Evolutionary conservation across 2,797 vertebrate genomes (phyloP).

Genomic region (Lepilemur ruficaudatus): DNA sequence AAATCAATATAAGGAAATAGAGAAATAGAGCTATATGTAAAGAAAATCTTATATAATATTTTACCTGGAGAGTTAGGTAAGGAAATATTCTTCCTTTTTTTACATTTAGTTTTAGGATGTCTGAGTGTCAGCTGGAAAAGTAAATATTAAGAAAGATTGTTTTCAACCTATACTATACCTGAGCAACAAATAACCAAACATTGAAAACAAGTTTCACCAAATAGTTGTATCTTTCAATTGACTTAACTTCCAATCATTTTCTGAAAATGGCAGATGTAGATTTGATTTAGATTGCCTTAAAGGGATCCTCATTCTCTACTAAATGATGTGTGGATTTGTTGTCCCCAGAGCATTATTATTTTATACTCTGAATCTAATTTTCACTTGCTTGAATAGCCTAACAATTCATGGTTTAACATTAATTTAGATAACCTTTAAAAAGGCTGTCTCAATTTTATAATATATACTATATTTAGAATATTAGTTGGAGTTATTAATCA

Average conservation of each 20-base stretch:
- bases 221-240: constrained; percentile 55
- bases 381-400: constrained; percentile 73
- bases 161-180: constrained; percentile 58
- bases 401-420: constrained; percentile 58
- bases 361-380: constrained; percentile 75
- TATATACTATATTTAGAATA: not conserved
- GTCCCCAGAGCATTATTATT: constrained; percentile 74
- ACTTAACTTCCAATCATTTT: constrained; percentile 71
- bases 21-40: not conserved
- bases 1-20: not conserved
- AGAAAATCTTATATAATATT: not conserved
- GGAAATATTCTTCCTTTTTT: not conserved
- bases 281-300: constrained; percentile 69
- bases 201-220: constrained; percentile 72
- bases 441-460: constrained; percentile 60
- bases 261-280: constrained; percentile 49
- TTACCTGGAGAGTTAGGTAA: not conserved
- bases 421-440: constrained; percentile 74
- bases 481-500: not conserved
- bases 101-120: not conserved
- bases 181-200: constrained; percentile 58
- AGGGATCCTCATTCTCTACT: constrained; percentile 70
- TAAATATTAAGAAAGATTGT: constrained; percentile 6
- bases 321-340: constrained; percentile 75
- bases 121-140: not conserved